phyloP scores from a whole-genome alignment of 2,113 vertebrate species.

The Astur gentilis region DNA sequence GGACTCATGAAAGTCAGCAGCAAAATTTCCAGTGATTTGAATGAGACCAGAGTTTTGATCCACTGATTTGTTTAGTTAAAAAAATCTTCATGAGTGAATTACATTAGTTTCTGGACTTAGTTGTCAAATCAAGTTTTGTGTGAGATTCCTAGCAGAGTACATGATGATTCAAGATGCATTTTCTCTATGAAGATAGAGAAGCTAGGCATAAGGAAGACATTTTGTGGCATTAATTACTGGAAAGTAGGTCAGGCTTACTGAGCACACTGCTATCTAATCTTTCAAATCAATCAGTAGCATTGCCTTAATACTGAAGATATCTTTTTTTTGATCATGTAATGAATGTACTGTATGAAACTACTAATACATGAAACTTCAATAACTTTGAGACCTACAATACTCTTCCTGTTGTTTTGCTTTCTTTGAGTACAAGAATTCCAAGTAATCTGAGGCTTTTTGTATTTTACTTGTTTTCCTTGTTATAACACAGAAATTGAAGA shows the following conservation, averaged over 20 bases:
- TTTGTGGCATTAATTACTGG: constrained; percentile 41
- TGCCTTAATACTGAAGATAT: not conserved
- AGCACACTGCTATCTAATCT: not conserved
- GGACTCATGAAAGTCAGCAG: not conserved
- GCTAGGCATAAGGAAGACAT: constrained; percentile 22
- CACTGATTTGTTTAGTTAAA: not conserved
- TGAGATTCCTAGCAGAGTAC: not conserved
- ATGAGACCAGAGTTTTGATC: not conserved
- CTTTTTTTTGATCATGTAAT: not conserved
- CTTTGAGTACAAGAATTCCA: not conserved
- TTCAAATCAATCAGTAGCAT: constrained; percentile 5
- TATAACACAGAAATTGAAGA: constrained; percentile 85
- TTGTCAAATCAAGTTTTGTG: not conserved
- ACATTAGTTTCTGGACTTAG: not conserved
- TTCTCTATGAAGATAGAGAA: constrained; percentile 21
- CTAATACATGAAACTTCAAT: not conserved
- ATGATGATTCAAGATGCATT: not conserved
- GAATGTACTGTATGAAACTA: not conserved
- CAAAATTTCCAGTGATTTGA: not conserved
- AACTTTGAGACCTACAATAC: not conserved
- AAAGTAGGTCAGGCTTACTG: constrained; percentile 5
- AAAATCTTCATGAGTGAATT: not conserved
- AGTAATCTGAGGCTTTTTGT: not conserved
- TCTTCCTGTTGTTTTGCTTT: not conserved
- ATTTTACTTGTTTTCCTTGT: constrained; percentile 34